A percentile compares a stretch with the other conserved stretches of the same genome.
Conservation (phyloP, 2,797 vertebrate species). For the Pangasius sanitwongsei region DNA sequence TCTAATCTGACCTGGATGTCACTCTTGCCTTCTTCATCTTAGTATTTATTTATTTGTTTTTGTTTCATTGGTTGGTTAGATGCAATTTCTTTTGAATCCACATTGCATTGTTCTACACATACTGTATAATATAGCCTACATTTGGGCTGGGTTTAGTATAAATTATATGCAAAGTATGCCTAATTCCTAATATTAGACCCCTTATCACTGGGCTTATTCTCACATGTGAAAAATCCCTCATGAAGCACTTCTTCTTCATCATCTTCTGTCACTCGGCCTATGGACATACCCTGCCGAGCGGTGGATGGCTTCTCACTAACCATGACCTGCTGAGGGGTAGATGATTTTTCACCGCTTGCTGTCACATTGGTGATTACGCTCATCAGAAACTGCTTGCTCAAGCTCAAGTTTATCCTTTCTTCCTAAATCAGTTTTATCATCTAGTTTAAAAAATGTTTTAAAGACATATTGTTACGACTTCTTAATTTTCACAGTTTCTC, state of each 20-base stretch:
- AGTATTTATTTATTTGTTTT: background rate
- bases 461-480: background rate
- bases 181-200: background rate
- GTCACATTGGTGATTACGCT: slow-evolving; percentile 6
- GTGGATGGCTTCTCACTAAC: slow-evolving; percentile 16
- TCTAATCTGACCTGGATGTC: background rate
- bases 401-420: background rate
- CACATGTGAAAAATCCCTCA: slow-evolving; percentile 23
- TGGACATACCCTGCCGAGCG: slow-evolving; percentile 16
- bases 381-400: slow-evolving; percentile 5
- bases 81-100: background rate
- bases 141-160: background rate
- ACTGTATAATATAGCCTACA: background rate
- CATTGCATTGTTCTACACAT: background rate
- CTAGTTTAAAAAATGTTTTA: background rate
- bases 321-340: slow-evolving; percentile 10
- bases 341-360: slow-evolving; percentile 2
- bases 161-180: background rate
- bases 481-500: background rate
- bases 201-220: background rate
- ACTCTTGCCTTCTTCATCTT: background rate
- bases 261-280: background rate
- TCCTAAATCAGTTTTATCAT: background rate
- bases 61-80: background rate
- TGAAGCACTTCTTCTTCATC: slow-evolving; percentile 4